phyloP scores from a whole-genome alignment of 2,888 invertebrate genomes.

The Zygaena filipendulae region DNA sequence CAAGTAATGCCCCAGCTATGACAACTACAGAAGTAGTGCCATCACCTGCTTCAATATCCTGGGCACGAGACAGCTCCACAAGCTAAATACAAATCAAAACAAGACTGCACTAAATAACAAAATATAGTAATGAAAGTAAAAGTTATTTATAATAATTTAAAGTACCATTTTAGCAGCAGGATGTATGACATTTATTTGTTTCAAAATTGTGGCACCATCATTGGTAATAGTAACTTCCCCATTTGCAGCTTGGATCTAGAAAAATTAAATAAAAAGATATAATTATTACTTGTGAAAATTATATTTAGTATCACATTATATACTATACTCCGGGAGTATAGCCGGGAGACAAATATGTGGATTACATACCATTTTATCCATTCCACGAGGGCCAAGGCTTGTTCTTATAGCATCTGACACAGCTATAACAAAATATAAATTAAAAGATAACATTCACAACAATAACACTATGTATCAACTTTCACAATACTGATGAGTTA shows the following conservation, averaged over 20 bases:
- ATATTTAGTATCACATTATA: too few species aligned
- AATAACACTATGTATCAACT: too few species aligned
- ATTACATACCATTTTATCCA: conserved; percentile 96
- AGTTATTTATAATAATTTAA: conserved; percentile 4
- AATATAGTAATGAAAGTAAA: not conserved
- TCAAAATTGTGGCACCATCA: conserved; percentile 99
- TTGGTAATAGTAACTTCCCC: conserved; percentile 99
- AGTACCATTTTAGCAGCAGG: conserved; percentile 98
- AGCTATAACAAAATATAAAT: conserved; percentile 85
- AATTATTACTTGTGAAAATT: too few species aligned
- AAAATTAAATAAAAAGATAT: conserved; percentile 24
- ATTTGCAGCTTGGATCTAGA: conserved; percentile 93
- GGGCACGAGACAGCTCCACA: conserved; percentile 97
- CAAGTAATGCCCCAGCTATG: conserved; percentile 94
- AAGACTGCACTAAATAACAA: too few species aligned
- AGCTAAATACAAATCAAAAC: conserved; percentile 68
- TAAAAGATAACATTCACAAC: too few species aligned
- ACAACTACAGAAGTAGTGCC: conserved; percentile 99
- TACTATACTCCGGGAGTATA: too few species aligned
- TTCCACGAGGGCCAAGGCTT: conserved; percentile 97
- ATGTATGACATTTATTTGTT: conserved; percentile 98
- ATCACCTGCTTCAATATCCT: conserved; percentile 99
- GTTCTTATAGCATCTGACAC: conserved; percentile 99
- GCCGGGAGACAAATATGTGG: not conserved
- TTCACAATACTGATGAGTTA: too few species aligned